These are phyloP conservation scores for Meliscaeva auricollis DNA, from an alignment of 2,888 invertebrate species.

Conservation along the genomic window DNA sequence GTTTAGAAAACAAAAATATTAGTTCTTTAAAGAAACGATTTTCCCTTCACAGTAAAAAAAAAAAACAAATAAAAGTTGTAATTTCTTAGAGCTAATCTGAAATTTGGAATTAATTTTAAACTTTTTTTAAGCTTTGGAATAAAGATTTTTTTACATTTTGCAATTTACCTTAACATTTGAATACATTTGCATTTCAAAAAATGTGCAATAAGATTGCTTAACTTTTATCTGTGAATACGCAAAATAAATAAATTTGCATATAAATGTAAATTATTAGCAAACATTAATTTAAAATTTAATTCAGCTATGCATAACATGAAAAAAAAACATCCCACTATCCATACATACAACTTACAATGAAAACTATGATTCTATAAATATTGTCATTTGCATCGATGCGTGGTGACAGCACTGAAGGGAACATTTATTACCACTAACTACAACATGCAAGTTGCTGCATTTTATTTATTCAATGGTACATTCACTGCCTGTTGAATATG, in stretches of 20 bases:
- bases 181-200: conserved; percentile 4
- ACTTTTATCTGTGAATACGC: conserved; percentile 32
- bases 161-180: too few species aligned
- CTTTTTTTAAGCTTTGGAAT: too few species aligned
- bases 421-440: background rate
- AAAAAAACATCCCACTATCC: conserved; percentile 28
- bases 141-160: too few species aligned
- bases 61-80: too few species aligned
- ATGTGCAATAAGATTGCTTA: conserved; percentile 14
- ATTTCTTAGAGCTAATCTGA: too few species aligned
- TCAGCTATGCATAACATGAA: conserved; percentile 46
- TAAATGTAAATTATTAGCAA: background rate
- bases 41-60: too few species aligned
- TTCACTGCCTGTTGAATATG: background rate
- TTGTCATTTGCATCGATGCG: conserved; percentile 24
- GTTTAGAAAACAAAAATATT: too few species aligned
- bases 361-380: conserved; percentile 24
- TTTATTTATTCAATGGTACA: background rate
- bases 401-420: background rate
- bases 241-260: conserved; percentile 60
- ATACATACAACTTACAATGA: background rate
- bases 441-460: background rate
- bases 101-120: too few species aligned
- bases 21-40: too few species aligned
- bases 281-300: conserved; percentile 38